These are phyloP conservation scores for Trichosurus vulpecula DNA, from an alignment of 2,797 vertebrate species.

Conservation along the genomic window DNA sequence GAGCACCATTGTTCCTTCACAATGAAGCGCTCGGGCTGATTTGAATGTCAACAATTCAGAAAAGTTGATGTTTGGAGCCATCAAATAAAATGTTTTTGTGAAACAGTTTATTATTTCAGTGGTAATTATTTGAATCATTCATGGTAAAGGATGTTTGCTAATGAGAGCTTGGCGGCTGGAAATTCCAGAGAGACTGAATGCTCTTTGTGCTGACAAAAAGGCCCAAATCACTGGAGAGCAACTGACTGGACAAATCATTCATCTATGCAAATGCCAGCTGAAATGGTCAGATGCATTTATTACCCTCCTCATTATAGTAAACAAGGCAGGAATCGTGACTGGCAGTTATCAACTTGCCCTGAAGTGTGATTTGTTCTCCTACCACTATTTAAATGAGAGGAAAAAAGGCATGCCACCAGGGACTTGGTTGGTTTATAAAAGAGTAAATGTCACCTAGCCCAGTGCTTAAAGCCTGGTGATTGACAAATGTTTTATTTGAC, in stretches of 20 bases:
- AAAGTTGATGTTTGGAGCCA: slow-evolving; percentile 90
- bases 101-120: slow-evolving; percentile 92
- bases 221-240: slow-evolving; percentile 90
- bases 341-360: slow-evolving; percentile 91
- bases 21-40: slow-evolving; percentile 89
- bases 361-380: slow-evolving; percentile 89
- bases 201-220: slow-evolving; percentile 95
- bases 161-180: slow-evolving; percentile 91
- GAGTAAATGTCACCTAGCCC: slow-evolving; percentile 93
- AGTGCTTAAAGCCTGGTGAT: slow-evolving; percentile 91
- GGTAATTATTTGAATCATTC: slow-evolving; percentile 95
- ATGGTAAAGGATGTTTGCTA: slow-evolving; percentile 93
- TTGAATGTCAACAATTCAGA: slow-evolving; percentile 92
- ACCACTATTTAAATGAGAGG: slow-evolving; percentile 90
- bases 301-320: slow-evolving; percentile 93
- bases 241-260: slow-evolving; percentile 95
- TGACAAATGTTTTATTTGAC: slow-evolving; percentile 95
- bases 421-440: slow-evolving; percentile 89
- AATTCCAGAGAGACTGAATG: slow-evolving; percentile 91
- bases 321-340: slow-evolving; percentile 91
- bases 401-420: slow-evolving; percentile 90
- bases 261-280: slow-evolving; percentile 96
- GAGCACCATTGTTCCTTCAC: slow-evolving; percentile 86
- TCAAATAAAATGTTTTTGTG: slow-evolving; percentile 93
- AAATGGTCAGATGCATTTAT: slow-evolving; percentile 92